Evolutionary conservation across 2,113 vertebrate genomes (phyloP), one percentile per base, ranked within the genome.

Genomic region (Microcebus tavaratra): DNA sequence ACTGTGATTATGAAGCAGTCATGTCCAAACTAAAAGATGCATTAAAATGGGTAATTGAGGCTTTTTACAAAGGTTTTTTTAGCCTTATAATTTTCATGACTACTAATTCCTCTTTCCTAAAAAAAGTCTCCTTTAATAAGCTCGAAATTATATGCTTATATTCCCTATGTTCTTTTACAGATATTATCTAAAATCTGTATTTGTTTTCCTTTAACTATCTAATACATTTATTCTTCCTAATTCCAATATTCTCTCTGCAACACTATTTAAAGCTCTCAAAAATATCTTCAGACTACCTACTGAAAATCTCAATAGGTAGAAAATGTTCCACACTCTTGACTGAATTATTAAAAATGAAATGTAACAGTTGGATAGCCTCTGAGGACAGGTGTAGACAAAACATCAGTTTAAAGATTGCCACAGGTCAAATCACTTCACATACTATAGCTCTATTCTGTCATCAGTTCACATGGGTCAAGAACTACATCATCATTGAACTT

Each of bases 261-360:
- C 31, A 87, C 8, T 90, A 68, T 29, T 78, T 72, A n/a, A 87
- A 95, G 36, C 42, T 95, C 76, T 97, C 76, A 75, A 97, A 93
- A 87, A 67, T 10, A 12, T 82, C 70, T 83, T 87, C 39, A 86
- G 50, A 95, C 34, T 42, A 91, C 5, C 50, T 39, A 48, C 1
- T 95, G 45, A 94, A 95, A 94, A 78, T 4, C 50, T 88, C 53
- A 68, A 78, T 29, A 55, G 53, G 53, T 55, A 31, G 48, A 90
- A 79, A 68, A 45, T 34, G 29, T 75, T 96, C 65, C 23, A 92
- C 29, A 68, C 18, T 80, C 29, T 84, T 88, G 57, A 6, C 17
- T 89, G 72, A 97, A 88, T 72, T 88, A 91, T 72, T 88, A 88
- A 83, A 95, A 94, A 89, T 76, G 72, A 90, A 94, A 59, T 57